Evolutionary conservation across 1,140 invertebrate species (phyloP).

Genomic region (Coptotermes formosanus): DNA sequence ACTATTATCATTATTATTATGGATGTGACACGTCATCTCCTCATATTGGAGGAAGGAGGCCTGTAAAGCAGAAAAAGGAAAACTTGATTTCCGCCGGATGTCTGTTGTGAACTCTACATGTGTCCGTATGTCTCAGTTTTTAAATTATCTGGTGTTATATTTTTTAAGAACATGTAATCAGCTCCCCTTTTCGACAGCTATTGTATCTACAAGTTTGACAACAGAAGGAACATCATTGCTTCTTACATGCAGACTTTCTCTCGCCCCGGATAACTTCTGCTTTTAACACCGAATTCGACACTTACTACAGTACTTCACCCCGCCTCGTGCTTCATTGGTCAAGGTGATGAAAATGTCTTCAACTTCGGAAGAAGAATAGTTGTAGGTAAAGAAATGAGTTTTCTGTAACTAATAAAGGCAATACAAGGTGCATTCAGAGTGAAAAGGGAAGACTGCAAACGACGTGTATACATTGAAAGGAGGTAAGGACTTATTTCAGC

Average conservation of each 20-base stretch:
- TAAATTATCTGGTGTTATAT: slow-evolving; percentile 30
- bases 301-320: too few species aligned
- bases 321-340: too few species aligned
- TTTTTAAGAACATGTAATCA: slow-evolving; percentile 21
- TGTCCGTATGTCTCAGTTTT: slow-evolving; percentile 17
- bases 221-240: neutral
- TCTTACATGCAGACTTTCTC: neutral
- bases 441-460: too few species aligned
- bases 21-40: slow-evolving; percentile 23
- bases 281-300: too few species aligned
- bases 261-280: neutral
- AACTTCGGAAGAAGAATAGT: too few species aligned
- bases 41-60: slow-evolving; percentile 20
- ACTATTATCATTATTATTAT: slow-evolving; percentile 28
- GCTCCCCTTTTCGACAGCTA: neutral
- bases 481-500: slow-evolving; percentile 1
- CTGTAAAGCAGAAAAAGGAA: slow-evolving; percentile 17
- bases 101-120: slow-evolving; percentile 28
- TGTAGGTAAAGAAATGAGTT: too few species aligned
- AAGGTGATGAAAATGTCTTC: too few species aligned
- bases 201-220: neutral
- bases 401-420: too few species aligned
- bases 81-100: slow-evolving; percentile 25
- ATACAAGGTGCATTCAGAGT: too few species aligned
- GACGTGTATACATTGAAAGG: neutral